Percentiles rank a stretch among this genome's conserved stretches.
Evolutionary conservation across 1,140 invertebrate species (phyloP).

Genomic region (Drosophila seguyi): DNA sequence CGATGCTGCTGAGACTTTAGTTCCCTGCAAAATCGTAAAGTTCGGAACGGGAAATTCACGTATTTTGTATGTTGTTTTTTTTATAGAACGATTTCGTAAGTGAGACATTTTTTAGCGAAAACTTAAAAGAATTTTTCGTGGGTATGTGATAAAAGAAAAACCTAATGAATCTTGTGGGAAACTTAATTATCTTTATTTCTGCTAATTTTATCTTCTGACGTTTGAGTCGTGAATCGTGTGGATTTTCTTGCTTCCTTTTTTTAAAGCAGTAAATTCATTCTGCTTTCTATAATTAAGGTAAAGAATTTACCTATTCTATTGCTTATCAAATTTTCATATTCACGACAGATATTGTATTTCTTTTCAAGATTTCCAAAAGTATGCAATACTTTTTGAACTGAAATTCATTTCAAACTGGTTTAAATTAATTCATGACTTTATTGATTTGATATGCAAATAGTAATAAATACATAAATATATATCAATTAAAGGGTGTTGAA

Average conservation of each 20-base stretch:
- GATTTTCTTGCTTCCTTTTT: no score
- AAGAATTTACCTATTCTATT: neutral
- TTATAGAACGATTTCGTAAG: slow-evolving; percentile 5
- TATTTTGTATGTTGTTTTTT: neutral
- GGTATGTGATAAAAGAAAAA: slow-evolving; percentile 2
- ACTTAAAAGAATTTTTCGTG: slow-evolving; percentile 1
- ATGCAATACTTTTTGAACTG: neutral
- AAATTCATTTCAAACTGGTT: neutral
- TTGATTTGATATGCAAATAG: neutral
- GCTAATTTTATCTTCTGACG: neutral
- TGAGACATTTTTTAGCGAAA: slow-evolving; percentile 6
- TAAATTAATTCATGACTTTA: neutral
- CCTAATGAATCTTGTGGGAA: neutral
- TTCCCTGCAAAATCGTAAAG: neutral
- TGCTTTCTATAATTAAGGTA: neutral
- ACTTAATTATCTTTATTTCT: neutral
- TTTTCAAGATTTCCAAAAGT: neutral
- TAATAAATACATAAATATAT: neutral
- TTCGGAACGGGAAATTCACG: slow-evolving; percentile 21
- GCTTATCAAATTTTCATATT: neutral
- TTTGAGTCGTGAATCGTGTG: neutral
- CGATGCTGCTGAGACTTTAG: neutral
- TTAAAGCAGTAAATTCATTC: no score
- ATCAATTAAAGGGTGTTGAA: neutral
- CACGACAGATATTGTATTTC: neutral